Conservation (phyloP, 2,888 invertebrate species). For the Brachyopa scutellaris region DNA sequence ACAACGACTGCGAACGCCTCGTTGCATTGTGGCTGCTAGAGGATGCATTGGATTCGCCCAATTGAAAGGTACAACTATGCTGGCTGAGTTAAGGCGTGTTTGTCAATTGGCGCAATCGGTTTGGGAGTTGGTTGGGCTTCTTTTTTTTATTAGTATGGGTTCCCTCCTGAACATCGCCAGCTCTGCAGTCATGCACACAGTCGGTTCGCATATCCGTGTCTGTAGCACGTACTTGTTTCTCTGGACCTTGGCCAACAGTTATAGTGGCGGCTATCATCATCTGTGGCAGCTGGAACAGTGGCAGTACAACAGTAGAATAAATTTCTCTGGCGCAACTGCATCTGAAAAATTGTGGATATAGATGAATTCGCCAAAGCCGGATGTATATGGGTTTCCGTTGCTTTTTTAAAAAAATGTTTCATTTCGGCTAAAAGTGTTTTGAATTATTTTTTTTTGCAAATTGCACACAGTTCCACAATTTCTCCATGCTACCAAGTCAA, state of each 20-base stretch:
- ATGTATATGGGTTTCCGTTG: conserved; percentile 19
- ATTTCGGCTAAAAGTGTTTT: conserved; percentile 30
- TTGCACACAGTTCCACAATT: conserved; percentile 16
- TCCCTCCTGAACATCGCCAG: not conserved
- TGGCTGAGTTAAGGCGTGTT: conserved; percentile 63
- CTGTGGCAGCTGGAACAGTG: conserved; percentile 9
- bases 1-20: conserved; percentile 16
- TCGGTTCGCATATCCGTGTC: conserved; percentile 44
- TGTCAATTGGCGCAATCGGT: conserved; percentile 69
- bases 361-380: conserved; percentile 30
- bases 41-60: conserved; percentile 10
- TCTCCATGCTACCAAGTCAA: not conserved
- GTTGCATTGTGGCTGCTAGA: conserved; percentile 46
- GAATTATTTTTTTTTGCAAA: conserved; percentile 22
- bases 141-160: too few species aligned
- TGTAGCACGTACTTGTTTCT: conserved; percentile 33
- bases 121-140: conserved; percentile 13
- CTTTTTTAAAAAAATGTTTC: conserved; percentile 45
- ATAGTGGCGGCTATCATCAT: conserved; percentile 28
- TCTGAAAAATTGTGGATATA: conserved; percentile 47
- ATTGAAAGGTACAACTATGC: conserved; percentile 44
- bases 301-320: conserved; percentile 52
- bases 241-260: conserved; percentile 53
- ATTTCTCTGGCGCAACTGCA: conserved; percentile 51
- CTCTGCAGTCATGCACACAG: conserved; percentile 50